phyloP scores from a whole-genome alignment of 2,888 invertebrate species.

The Congeria kusceri region DNA sequence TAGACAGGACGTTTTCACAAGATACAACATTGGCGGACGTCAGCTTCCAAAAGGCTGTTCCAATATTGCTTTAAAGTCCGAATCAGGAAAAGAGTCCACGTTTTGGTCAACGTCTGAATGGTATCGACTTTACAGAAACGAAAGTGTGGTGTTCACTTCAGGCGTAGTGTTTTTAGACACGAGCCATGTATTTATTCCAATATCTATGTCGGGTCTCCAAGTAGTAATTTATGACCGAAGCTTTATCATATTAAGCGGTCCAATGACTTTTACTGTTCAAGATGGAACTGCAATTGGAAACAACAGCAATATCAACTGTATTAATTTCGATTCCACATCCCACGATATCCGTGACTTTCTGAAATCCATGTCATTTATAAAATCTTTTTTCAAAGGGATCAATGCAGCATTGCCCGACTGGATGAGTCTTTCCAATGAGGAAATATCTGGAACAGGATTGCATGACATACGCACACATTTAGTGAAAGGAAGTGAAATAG shows the following conservation, averaged over 20 bases:
- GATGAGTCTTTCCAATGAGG: background rate
- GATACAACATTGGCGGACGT: background rate
- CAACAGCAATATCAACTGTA: background rate
- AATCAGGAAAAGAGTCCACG: background rate
- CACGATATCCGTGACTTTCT: constrained; percentile 4
- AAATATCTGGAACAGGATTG: background rate
- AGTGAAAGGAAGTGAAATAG: background rate
- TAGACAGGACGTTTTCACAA: background rate
- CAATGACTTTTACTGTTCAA: too few species aligned
- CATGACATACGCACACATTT: background rate
- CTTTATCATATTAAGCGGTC: too few species aligned
- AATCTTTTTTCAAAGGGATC: background rate
- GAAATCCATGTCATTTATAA: background rate
- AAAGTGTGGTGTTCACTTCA: background rate
- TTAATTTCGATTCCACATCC: background rate
- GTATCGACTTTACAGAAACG: background rate
- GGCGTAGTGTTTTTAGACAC: constrained; percentile 25
- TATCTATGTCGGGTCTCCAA: constrained; percentile 10
- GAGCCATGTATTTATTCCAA: constrained; percentile 11
- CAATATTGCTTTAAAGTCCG: background rate
- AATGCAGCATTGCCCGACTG: background rate
- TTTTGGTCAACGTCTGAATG: constrained; percentile 23
- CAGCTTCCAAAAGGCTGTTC: constrained; percentile 7
- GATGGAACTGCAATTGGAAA: background rate
- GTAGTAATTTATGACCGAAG: background rate